Evolutionary conservation across 2,113 vertebrate genomes (phyloP).

Genomic region (Merops nubicus): DNA sequence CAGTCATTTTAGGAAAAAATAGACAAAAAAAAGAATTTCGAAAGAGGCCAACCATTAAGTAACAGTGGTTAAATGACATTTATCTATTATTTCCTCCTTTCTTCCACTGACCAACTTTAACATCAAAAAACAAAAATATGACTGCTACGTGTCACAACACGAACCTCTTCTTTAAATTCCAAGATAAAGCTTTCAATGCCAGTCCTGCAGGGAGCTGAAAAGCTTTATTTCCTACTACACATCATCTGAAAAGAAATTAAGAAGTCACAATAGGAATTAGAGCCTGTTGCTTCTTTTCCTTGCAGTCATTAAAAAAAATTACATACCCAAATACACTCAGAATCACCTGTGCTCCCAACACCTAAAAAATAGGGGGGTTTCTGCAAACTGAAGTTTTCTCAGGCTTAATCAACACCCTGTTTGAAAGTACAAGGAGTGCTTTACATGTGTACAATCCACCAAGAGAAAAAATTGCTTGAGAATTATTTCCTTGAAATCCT

Average conservation of each 20-base stretch:
- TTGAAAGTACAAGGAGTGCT: not conserved
- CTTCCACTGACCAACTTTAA: not conserved
- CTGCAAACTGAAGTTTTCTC: not conserved
- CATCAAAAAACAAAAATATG: not conserved
- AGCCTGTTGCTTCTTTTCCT: not conserved
- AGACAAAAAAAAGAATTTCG: not conserved
- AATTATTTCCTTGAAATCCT: not conserved
- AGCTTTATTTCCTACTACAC: not conserved
- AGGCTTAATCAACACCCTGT: not conserved
- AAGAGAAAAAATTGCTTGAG: not conserved
- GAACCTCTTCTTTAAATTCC: not conserved
- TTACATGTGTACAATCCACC: not conserved
- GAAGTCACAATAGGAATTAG: not conserved
- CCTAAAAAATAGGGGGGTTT: not conserved
- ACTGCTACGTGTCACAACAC: not conserved
- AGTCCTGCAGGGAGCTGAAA: not conserved
- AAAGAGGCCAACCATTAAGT: not conserved
- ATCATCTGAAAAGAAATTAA: not conserved
- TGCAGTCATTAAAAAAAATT: not conserved
- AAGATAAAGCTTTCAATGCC: not conserved
- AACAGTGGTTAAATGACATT: not conserved
- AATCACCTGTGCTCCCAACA: not conserved
- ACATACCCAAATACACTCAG: not conserved
- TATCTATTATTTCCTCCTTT: not conserved
- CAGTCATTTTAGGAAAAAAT: not conserved